phyloP scores from a whole-genome alignment of 2,797 vertebrate species.

The Rhynchotus rufescens region DNA sequence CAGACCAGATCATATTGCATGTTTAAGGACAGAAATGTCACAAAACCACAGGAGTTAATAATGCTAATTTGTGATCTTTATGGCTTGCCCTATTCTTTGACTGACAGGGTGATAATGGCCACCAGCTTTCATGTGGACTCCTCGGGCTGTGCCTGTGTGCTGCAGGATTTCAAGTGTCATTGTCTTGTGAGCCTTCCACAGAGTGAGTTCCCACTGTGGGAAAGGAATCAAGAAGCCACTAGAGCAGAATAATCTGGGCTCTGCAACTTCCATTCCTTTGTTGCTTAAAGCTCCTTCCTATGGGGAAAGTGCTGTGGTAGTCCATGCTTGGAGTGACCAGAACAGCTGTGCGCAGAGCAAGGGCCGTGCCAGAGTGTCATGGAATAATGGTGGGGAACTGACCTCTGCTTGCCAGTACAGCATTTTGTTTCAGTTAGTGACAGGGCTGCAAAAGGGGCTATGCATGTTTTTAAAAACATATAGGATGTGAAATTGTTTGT shows the following conservation, averaged over 20 bases:
- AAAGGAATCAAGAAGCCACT: slow-evolving; percentile 81
- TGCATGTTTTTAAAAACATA: neutral
- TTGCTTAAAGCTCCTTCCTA: slow-evolving; percentile 51
- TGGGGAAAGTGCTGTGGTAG: slow-evolving; percentile 59
- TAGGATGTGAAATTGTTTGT: neutral
- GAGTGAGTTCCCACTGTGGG: slow-evolving; percentile 81
- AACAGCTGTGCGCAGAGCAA: neutral
- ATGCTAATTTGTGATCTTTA: slow-evolving; percentile 76
- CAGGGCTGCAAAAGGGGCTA: neutral
- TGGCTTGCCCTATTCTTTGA: slow-evolving; percentile 65
- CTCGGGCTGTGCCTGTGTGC: slow-evolving; percentile 73
- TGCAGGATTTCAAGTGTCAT: slow-evolving; percentile 66
- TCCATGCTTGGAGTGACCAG: neutral
- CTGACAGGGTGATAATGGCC: slow-evolving; percentile 78
- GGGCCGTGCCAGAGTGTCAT: slow-evolving; percentile 46
- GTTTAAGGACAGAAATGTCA: slow-evolving; percentile 44
- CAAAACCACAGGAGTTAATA: slow-evolving; percentile 39
- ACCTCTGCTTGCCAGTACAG: neutral
- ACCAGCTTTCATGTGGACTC: slow-evolving; percentile 81
- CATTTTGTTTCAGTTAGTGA: neutral
- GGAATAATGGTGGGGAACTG: neutral
- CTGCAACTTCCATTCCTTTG: slow-evolving; percentile 78
- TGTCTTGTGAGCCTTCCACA: slow-evolving; percentile 55
- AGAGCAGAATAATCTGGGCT: slow-evolving; percentile 86
- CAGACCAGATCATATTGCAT: neutral